These are phyloP conservation scores for Periophthalmus magnuspinnatus DNA, from an alignment of 2,797 vertebrate species.

Conservation along the genomic window DNA sequence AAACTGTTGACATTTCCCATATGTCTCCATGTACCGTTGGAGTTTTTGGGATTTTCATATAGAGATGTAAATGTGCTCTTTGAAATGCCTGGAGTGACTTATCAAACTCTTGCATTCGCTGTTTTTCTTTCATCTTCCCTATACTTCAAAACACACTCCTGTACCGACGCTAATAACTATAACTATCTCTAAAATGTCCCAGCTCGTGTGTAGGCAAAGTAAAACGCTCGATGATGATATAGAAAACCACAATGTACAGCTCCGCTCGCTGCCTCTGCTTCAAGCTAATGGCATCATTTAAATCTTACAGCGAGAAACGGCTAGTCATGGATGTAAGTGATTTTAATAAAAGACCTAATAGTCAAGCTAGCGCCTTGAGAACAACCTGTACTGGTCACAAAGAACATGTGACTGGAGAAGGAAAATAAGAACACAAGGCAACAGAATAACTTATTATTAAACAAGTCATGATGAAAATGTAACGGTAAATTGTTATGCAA, in stretches of 20 bases:
- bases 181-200: conserved; percentile 4
- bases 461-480: not conserved
- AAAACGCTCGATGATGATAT: conserved; percentile 9
- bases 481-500: not conserved
- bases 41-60: not conserved
- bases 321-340: conserved; percentile 9
- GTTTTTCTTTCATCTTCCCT: conserved; percentile 1
- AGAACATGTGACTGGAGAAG: conserved; percentile 51
- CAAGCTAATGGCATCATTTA: conserved; percentile 6
- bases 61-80: conserved; percentile 17
- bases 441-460: conserved; percentile 24
- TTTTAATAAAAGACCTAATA: conserved; percentile 12
- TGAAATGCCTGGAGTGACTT: conserved; percentile 15
- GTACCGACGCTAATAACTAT: not conserved
- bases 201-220: not conserved
- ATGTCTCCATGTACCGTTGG: not conserved
- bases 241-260: not conserved
- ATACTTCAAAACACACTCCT: conserved; percentile 1
- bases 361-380: conserved; percentile 4
- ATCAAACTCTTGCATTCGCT: conserved; percentile 8
- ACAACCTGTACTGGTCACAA: conserved; percentile 36
- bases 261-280: not conserved
- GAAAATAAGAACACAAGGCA: conserved; percentile 54
- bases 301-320: conserved; percentile 2
- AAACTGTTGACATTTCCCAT: conserved; percentile 2